Conservation (phyloP, 2,888 invertebrate species). For the Geophilus truncorum region DNA sequence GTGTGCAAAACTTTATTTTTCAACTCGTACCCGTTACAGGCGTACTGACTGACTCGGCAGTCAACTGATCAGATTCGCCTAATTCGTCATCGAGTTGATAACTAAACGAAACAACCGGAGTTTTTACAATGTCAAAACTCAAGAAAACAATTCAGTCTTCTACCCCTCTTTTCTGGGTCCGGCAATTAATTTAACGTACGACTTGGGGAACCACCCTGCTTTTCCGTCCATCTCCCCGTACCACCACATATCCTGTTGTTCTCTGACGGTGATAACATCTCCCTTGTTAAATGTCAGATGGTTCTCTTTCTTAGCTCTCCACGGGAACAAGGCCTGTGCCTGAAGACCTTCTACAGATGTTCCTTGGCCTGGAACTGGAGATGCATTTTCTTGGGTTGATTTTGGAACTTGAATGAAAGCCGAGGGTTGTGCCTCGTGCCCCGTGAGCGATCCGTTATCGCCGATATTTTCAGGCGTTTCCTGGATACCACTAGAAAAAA, state of each 20-base stretch:
- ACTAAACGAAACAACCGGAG: background rate
- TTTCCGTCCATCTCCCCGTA: conserved; percentile 56
- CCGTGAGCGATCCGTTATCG: conserved; percentile 50
- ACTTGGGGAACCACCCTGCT: conserved; percentile 60
- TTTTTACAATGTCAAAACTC: no score
- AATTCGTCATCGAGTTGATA: background rate
- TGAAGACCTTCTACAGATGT: conserved; percentile 49
- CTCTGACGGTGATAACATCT: conserved; percentile 57
- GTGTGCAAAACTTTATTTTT: background rate
- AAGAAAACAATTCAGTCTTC: background rate
- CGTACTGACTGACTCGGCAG: background rate
- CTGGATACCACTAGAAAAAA: conserved; percentile 60
- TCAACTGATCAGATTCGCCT: background rate
- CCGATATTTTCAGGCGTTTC: conserved; percentile 63
- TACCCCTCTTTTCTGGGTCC: conserved; percentile 37
- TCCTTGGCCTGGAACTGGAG: conserved; percentile 44
- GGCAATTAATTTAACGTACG: conserved; percentile 54
- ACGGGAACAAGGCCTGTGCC: conserved; percentile 56
- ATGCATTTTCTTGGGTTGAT: conserved; percentile 39
- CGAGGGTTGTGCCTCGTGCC: conserved; percentile 40
- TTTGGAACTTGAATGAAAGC: conserved; percentile 41
- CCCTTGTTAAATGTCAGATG: conserved; percentile 60
- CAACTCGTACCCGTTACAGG: background rate
- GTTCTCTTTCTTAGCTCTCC: conserved; percentile 58
- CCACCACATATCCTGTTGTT: conserved; percentile 62